Conservation (phyloP, 2,113 vertebrate species). For the Abramis brama region DNA sequence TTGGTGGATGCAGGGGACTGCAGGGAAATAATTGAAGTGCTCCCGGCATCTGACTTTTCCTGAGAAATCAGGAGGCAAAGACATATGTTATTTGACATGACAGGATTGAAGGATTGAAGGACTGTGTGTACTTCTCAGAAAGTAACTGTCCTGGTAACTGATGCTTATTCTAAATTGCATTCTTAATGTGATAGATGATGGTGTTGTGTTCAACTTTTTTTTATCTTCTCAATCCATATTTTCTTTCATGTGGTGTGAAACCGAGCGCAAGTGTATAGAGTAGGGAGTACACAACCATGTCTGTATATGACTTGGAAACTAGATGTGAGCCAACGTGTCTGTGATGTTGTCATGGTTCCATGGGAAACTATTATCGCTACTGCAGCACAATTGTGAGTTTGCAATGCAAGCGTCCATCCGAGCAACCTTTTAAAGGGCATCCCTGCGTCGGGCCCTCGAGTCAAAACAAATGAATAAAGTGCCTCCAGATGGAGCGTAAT, state of each 20-base stretch:
- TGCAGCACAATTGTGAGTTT: slow-evolving; percentile 9
- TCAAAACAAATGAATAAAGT: slow-evolving; percentile 44
- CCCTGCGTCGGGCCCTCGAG: slow-evolving; percentile 19
- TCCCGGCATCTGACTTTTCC: slow-evolving; percentile 59
- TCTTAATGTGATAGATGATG: background rate
- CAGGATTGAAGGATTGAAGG: slow-evolving; percentile 1
- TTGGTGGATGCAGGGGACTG: slow-evolving; percentile 5
- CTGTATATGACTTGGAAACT: slow-evolving; percentile 16
- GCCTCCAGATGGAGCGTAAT: slow-evolving; percentile 47
- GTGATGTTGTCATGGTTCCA: slow-evolving; percentile 63
- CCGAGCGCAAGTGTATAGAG: background rate
- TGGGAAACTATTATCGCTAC: background rate
- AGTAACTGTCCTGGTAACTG: background rate
- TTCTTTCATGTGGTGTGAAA: background rate
- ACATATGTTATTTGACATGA: slow-evolving; percentile 40
- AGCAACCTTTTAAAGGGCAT: background rate
- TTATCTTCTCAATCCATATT: background rate
- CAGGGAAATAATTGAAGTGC: slow-evolving; percentile 21
- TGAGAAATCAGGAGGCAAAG: slow-evolving; percentile 54
- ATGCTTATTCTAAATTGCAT: background rate
- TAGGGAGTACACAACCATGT: background rate
- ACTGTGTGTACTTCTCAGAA: background rate
- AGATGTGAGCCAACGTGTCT: slow-evolving; percentile 64
- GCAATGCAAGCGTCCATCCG: slow-evolving; percentile 6
- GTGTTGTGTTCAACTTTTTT: background rate